A percentile compares a stretch with the other conserved stretches of the same genome.
These are phyloP conservation scores for Eutolmus rufibarbis DNA, from an alignment of 2,888 invertebrate species.

Conservation along the genomic window DNA sequence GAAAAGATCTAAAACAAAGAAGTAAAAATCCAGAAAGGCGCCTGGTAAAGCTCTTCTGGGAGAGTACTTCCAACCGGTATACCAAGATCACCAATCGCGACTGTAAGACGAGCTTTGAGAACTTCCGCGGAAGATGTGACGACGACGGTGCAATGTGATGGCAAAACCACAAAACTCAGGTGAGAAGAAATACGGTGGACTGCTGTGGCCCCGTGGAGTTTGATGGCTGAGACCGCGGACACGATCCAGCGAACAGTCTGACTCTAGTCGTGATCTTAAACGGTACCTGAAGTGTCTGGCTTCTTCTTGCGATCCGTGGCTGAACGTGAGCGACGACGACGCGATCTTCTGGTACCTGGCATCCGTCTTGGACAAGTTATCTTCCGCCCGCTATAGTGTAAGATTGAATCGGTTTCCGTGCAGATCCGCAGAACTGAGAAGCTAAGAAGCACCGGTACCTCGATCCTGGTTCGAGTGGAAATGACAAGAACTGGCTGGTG, in stretches of 20 bases:
- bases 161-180: slow-evolving; percentile 1
- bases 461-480: background rate
- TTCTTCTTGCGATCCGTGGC: background rate
- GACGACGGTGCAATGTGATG: background rate
- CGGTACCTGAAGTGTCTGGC: slow-evolving; percentile 36
- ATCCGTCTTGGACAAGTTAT: background rate
- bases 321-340: background rate
- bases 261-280: slow-evolving; percentile 44
- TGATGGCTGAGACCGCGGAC: background rate
- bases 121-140: background rate
- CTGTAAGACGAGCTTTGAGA: slow-evolving; percentile 8
- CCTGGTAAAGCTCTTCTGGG: background rate
- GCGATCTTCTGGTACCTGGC: background rate
- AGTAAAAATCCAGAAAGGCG: background rate
- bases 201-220: background rate
- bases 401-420: background rate
- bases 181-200: background rate
- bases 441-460: background rate
- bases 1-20: background rate
- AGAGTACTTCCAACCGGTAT: background rate
- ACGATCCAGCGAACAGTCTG: slow-evolving; percentile 39
- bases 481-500: slow-evolving; percentile 15
- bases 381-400: background rate
- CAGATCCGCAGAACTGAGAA: background rate
- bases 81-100: background rate